A percentile compares a stretch with the other conserved stretches of the same genome.
These are phyloP conservation scores for Buteo buteo DNA, from an alignment of 2,113 vertebrate genomes.

Conservation along the genomic window DNA sequence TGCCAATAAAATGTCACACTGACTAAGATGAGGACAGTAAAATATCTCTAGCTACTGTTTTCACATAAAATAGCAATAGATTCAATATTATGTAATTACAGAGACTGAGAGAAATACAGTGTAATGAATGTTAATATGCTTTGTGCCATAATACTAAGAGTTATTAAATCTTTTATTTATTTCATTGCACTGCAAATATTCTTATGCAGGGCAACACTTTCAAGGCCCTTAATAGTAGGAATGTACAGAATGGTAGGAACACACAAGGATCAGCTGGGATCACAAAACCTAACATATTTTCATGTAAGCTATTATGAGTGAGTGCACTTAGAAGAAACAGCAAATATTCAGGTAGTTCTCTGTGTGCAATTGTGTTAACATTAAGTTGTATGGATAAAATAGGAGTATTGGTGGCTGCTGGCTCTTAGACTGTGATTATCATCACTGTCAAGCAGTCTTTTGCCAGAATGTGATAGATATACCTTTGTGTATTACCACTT, in stretches of 20 bases:
- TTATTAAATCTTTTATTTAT: not conserved
- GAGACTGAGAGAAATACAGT: not conserved
- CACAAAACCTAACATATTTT: not conserved
- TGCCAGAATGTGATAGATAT: not conserved
- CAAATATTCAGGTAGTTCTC: not conserved
- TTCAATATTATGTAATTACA: conserved; percentile 29
- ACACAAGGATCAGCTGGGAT: not conserved
- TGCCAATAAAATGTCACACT: conserved; percentile 42
- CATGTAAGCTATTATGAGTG: fast-evolving
- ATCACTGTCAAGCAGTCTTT: not conserved
- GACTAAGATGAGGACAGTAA: conserved; percentile 1
- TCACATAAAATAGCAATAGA: conserved; percentile 27
- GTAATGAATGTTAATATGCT: conserved; percentile 10
- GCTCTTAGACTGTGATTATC: not conserved
- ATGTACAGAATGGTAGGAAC: not conserved
- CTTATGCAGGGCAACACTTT: not conserved
- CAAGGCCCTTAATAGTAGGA: not conserved
- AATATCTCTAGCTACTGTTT: conserved; percentile 18
- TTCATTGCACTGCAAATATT: not conserved
- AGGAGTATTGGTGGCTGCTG: not conserved
- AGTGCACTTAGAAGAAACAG: not conserved
- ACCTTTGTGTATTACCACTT: not conserved
- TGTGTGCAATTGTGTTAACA: not conserved
- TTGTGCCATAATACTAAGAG: not conserved
- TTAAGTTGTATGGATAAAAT: not conserved